These are phyloP conservation scores for Sardina pilchardus DNA, from an alignment of 2,113 vertebrate species.

Conservation along the genomic window DNA sequence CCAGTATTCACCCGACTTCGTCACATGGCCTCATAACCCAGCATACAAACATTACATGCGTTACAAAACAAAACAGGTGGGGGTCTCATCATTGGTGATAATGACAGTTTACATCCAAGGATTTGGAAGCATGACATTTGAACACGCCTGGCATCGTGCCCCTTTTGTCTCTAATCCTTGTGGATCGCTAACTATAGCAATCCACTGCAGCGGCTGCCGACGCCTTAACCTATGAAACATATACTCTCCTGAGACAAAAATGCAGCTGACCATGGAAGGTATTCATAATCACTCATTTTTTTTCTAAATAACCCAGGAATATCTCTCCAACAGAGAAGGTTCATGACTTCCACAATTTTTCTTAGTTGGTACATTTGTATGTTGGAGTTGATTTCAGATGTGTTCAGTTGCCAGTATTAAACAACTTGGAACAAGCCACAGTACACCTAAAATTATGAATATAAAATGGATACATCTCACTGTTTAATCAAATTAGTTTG, in stretches of 20 bases:
- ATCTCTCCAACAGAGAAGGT: background rate
- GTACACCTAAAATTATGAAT: background rate
- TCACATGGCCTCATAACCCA: background rate
- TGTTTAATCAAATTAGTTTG: background rate
- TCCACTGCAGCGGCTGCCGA: conserved; percentile 8
- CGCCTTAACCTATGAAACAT: background rate
- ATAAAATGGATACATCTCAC: background rate
- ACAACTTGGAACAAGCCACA: background rate
- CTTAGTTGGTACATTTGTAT: background rate
- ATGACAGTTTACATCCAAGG: conserved; percentile 55
- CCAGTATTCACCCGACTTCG: background rate
- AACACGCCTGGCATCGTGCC: conserved; percentile 39
- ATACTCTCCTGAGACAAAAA: background rate
- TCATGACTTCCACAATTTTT: background rate
- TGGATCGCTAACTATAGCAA: conserved; percentile 38
- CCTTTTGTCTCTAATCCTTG: conserved; percentile 48
- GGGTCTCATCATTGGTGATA: conserved; percentile 41
- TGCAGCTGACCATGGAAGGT: background rate
- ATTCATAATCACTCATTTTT: background rate
- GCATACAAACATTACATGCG: conserved; percentile 4
- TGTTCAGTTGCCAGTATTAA: background rate
- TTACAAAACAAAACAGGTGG: conserved; percentile 25
- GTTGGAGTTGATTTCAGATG: background rate
- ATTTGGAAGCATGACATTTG: conserved; percentile 52
- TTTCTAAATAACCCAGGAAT: background rate